Base-by-base conservation (phyloP, 2,888 invertebrate genomes). In the Augochlorella aurata region DNA sequence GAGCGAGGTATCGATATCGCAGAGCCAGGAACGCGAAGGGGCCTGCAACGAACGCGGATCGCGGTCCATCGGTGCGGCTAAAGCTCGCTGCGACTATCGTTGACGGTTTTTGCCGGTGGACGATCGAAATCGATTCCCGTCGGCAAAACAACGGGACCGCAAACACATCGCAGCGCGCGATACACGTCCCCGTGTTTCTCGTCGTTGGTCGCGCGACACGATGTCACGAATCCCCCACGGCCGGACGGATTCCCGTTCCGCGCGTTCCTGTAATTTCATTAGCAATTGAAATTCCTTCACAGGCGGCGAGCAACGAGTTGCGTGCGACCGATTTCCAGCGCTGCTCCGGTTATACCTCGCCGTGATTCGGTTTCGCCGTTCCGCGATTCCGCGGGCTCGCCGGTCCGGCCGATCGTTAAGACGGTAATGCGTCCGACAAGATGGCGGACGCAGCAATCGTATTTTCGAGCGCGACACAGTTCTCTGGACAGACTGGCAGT, bases 221-320 rank as follows among this genome's bases (percentile, higher is more conserved):
- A 63, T 81, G 74, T 74, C 81, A 81, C 63, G 69, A 54, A n/a
- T 24, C 50, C 70, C 74, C 24, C 14, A 29, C 77, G 14, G 24
- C 18, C 71, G 73, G 82, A 74, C 54, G 80, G 71, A 85, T 83
- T 71, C 77, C 75, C 78, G 77, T 74, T 68, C 81, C 73, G 69
- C 87, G 83, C 86, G 82, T 89, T 89, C 77, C 81, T 72, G 80
- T 89, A 87, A 88, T 88, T 89, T 88, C 85, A 89, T 88, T 89
- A 82, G 79, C 84, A 84, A 88, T 86, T 88, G 84, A 88, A 88
- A 88, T 87, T 85, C 82, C 85, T 87, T 83, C 12, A 73, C 50
- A 49, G 77, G 67, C 74, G 67, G 66, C 81, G 67, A 21, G 71
- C 68, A 61, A 29, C 52, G 73, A 78, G 66, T 81, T 76, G 83